Evolutionary conservation across 2,113 vertebrate species (phyloP), one percentile per base, ranked within the genome.

Genomic region (Ciconia stormi): DNA sequence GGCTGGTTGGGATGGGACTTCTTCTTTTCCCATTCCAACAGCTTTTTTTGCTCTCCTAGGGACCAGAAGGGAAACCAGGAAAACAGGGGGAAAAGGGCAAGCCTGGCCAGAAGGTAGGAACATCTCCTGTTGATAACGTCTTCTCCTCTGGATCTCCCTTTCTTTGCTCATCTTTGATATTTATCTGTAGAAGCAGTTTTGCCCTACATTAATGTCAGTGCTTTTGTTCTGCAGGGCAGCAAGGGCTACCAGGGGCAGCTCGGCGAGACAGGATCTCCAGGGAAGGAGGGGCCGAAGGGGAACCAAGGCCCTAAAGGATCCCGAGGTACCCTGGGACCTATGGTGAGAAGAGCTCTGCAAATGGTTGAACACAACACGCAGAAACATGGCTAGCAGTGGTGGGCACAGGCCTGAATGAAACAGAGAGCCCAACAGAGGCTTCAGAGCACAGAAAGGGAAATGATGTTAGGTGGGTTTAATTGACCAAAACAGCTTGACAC

Each of bases 161-260:
- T 92, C 13, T 6, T 50, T 49, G 12, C 38, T 89, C 5, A 2
- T 38, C 49, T 53, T 50, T 34, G 27, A 12, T 8, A 5, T 38
- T 56, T 29, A 9, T 23, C 58, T 61, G 25, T 32, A 71, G 87
- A 55, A 82, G 52, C 21, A 46, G 53, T 46, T 87, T 72, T 63
- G 50, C 34, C 72, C 38, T 50, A 11, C 17, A 3, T 65, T 94
- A 56, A 97, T 13, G 11, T 23, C 25, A 47, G 46, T 90, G 38
- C 70, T 87, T 81, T 59, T 85, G 42, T 59, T 34, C 81, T 93
- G n/a, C 96, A 99, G 99, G 99, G 99, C 56, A 98, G 98, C 94
- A 99, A 99, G 98, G 99, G 99, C 90, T 98, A 98, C 74, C 98
- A 98, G 93, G 99, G 99, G 87, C 98, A 99, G 87, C 99, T 99